Conservation (phyloP, 2,888 invertebrate species). For the Antheraea yamamai region DNA sequence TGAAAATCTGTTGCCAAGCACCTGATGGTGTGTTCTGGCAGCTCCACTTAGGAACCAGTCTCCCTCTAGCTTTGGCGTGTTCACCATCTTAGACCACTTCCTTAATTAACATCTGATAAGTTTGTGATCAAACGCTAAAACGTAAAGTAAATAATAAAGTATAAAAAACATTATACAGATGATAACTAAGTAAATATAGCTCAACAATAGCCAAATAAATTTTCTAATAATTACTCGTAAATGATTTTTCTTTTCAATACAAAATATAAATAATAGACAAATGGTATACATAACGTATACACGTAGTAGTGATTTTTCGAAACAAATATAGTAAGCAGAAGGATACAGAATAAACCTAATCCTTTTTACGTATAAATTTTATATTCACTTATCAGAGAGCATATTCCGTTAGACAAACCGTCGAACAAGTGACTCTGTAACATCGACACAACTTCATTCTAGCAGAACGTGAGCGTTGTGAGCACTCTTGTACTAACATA, state of each 20-base stretch:
- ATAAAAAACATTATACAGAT: no score
- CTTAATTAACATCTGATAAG: no score
- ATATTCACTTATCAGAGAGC: slow-evolving; percentile 17
- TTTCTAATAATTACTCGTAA: neutral
- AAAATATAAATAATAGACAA: neutral
- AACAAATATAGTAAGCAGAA: neutral
- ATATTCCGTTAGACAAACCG: slow-evolving; percentile 32
- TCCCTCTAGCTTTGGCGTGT: no score
- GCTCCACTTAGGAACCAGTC: no score
- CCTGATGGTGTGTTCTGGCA: no score
- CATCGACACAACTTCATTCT: slow-evolving; percentile 61
- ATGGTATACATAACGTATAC: neutral
- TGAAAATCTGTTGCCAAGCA: no score
- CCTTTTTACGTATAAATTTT: slow-evolving; percentile 18
- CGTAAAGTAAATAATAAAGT: no score
- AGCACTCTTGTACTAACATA: slow-evolving; percentile 30
- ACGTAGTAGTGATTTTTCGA: neutral
- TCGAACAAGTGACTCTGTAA: slow-evolving; percentile 17
- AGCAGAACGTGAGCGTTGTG: slow-evolving; percentile 54
- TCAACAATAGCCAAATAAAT: no score
- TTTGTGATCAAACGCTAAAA: no score
- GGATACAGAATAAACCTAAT: neutral
- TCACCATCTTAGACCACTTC: no score
- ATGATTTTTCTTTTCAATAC: neutral
- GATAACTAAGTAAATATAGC: no score